Conservation (phyloP, 2,797 vertebrate species). For the Myotis daubentonii region DNA sequence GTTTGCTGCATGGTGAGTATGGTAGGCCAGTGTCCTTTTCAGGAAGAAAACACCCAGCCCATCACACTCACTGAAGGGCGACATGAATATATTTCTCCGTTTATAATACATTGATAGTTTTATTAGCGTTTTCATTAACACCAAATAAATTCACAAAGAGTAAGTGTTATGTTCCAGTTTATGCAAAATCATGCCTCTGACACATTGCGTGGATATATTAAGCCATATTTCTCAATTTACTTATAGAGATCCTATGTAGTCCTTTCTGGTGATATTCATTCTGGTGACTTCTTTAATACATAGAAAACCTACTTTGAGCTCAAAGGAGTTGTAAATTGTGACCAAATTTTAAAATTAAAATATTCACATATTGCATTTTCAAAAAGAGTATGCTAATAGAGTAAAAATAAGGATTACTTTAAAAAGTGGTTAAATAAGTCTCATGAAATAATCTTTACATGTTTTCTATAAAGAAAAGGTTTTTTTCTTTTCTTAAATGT, state of each 20-base stretch:
- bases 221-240: not conserved
- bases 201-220: not conserved
- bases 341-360: conserved; percentile 31
- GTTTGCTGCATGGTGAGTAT: too few relatives aligned
- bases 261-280: not conserved
- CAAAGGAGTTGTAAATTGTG: not conserved
- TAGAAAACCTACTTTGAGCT: conserved; percentile 17
- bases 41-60: not conserved
- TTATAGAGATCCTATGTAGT: not conserved
- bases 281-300: not conserved
- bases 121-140: conserved; percentile 13
- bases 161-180: not conserved
- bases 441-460: conserved; percentile 15
- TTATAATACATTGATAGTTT: not conserved
- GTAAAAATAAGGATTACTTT: not conserved
- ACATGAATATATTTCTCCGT: not conserved
- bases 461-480: not conserved
- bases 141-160: not conserved
- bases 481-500: not conserved
- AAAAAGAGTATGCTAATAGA: not conserved
- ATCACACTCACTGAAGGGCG: not conserved
- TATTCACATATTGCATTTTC: not conserved
- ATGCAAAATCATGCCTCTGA: not conserved
- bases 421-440: not conserved
- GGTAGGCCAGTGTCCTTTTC: not conserved